These are phyloP conservation scores for Hestina assimilis DNA, from an alignment of 1,140 invertebrate species.

Conservation along the genomic window DNA sequence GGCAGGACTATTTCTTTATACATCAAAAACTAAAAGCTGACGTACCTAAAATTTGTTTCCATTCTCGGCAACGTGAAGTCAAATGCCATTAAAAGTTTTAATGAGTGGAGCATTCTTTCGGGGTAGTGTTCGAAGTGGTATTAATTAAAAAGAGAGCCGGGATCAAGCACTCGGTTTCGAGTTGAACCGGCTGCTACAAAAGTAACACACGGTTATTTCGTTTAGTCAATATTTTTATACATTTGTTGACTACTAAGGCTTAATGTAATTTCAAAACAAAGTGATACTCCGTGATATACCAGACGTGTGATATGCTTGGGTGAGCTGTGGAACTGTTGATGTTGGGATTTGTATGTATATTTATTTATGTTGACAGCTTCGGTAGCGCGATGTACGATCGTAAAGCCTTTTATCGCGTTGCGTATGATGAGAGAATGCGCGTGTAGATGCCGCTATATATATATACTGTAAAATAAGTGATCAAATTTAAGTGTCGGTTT, in stretches of 20 bases:
- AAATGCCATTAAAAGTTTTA: conserved; percentile 77
- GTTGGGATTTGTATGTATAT: too few relatives aligned
- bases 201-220: conserved; percentile 22
- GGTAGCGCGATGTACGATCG: too few relatives aligned
- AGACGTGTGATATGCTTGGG: too few relatives aligned
- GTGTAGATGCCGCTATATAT: too few relatives aligned
- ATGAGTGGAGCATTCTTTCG: conserved; percentile 74
- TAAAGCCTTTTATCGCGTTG: too few relatives aligned
- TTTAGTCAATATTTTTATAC: not conserved
- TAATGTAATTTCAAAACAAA: too few relatives aligned
- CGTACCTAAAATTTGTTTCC: conserved; percentile 61
- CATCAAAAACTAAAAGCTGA: conserved; percentile 48
- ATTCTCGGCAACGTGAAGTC: conserved; percentile 48
- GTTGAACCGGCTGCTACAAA: conserved; percentile 31
- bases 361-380: too few relatives aligned
- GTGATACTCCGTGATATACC: too few relatives aligned
- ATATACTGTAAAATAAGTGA: too few relatives aligned
- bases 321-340: too few relatives aligned
- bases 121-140: conserved; percentile 68
- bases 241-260: not conserved
- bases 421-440: too few relatives aligned
- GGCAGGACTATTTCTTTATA: conserved; percentile 22
- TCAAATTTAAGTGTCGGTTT: too few relatives aligned
- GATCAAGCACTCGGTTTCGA: conserved; percentile 55
- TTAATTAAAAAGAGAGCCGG: conserved; percentile 72